A percentile compares a stretch with the other conserved stretches of the same genome.
phyloP scores from a whole-genome alignment of 1,140 invertebrate genomes.

The Chymomyza costata region DNA sequence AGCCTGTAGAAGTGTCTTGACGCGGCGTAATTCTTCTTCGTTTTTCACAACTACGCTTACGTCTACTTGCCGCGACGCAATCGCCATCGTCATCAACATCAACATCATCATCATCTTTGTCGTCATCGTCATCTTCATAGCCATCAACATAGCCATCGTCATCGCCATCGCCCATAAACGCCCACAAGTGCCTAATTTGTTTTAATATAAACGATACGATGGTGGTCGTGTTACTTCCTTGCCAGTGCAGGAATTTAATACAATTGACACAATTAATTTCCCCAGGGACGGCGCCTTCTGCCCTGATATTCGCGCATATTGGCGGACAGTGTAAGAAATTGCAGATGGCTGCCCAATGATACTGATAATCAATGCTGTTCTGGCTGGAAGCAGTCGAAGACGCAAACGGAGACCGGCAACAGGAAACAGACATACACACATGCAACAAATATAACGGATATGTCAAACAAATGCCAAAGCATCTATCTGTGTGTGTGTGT shows the following conservation, averaged over 20 bases:
- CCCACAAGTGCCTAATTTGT: conserved; percentile 19
- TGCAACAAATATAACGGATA: too few species aligned
- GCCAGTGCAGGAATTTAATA: conserved; percentile 16
- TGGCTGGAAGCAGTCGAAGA: too few species aligned
- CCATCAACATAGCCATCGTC: neutral
- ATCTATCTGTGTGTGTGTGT: neutral
- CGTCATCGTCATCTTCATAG: neutral
- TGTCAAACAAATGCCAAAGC: neutral
- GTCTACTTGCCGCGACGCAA: too few species aligned
- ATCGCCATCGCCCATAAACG: conserved; percentile 7
- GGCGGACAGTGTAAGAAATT: neutral
- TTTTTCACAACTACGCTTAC: neutral
- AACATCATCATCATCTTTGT: neutral
- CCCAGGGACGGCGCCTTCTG: conserved; percentile 6
- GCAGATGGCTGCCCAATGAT: neutral
- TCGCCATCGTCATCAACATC: neutral
- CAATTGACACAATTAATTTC: conserved; percentile 22
- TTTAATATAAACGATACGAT: conserved; percentile 14
- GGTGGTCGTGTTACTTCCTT: too few species aligned
- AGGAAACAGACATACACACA: too few species aligned
- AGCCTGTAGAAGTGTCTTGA: too few species aligned
- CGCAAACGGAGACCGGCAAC: too few species aligned
- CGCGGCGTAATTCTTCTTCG: conserved; percentile 1
- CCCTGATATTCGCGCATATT: neutral
- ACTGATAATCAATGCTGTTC: neutral